phyloP scores from a whole-genome alignment of 2,888 invertebrate genomes.

The Nipponacmea schrenckii region DNA sequence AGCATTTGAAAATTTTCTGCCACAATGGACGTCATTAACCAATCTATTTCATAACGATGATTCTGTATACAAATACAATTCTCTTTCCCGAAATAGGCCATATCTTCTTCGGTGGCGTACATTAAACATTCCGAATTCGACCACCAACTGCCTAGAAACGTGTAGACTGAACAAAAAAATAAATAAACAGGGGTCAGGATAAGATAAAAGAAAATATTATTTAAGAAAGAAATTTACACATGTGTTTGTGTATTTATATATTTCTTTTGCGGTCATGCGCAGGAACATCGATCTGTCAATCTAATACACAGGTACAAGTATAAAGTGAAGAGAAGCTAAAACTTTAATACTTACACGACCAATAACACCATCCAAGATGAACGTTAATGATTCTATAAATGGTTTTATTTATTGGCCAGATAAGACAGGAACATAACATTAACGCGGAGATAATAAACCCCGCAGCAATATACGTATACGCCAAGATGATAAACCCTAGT shows the following conservation, averaged over 20 bases:
- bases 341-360: not conserved
- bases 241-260: too few species aligned
- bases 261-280: too few species aligned
- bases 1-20: not conserved
- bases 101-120: not conserved
- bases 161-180: not conserved
- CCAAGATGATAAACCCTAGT: not conserved
- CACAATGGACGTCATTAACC: not conserved
- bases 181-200: too few species aligned
- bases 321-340: too few species aligned
- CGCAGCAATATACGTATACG: not conserved
- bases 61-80: not conserved
- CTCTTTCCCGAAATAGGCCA: not conserved
- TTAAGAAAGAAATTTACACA: too few species aligned
- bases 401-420: not conserved
- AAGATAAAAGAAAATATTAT: too few species aligned
- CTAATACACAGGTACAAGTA: too few species aligned
- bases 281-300: too few species aligned
- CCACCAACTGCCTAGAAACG: not conserved
- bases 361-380: not conserved
- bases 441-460: not conserved
- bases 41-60: conserved; percentile 1
- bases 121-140: not conserved
- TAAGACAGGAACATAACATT: conserved; percentile 3
- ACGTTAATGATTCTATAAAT: not conserved